These are phyloP conservation scores for Thunnus albacares DNA, from an alignment of 2,797 vertebrate species.

Conservation along the genomic window DNA sequence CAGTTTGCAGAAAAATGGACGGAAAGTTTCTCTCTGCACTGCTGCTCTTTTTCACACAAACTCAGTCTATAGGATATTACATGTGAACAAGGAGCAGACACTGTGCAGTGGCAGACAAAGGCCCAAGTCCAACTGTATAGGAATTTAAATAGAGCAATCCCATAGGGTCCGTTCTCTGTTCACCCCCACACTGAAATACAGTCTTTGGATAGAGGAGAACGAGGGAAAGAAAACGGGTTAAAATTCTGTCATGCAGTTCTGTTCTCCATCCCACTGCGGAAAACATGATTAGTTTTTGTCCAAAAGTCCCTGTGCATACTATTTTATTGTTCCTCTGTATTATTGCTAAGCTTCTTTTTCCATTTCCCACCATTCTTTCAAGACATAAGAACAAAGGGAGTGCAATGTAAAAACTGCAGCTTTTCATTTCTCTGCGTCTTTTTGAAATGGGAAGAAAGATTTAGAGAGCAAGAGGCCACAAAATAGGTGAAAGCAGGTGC, in stretches of 20 bases:
- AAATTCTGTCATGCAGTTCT: conserved; percentile 73
- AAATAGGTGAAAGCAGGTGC: background rate
- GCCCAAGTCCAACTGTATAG: conserved; percentile 59
- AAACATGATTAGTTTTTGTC: conserved; percentile 85
- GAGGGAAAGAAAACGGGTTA: conserved; percentile 47
- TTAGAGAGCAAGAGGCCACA: background rate
- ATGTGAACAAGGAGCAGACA: conserved; percentile 56
- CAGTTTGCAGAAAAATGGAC: conserved; percentile 23
- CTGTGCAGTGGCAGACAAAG: conserved; percentile 56
- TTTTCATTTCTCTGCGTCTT: conserved; percentile 33
- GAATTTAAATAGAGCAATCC: conserved; percentile 72
- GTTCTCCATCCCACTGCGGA: conserved; percentile 77
- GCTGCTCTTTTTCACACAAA: conserved; percentile 43
- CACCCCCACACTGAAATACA: conserved; percentile 53
- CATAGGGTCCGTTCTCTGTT: conserved; percentile 67
- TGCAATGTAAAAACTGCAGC: conserved; percentile 38
- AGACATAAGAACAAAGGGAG: conserved; percentile 65
- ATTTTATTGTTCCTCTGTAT: conserved; percentile 74
- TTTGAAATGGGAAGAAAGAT: conserved; percentile 22
- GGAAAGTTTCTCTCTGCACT: conserved; percentile 6
- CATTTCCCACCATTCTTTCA: conserved; percentile 58
- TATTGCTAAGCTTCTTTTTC: conserved; percentile 69
- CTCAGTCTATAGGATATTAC: conserved; percentile 37
- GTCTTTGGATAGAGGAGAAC: conserved; percentile 51
- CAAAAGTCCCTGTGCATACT: conserved; percentile 72